A percentile compares a stretch with the other conserved stretches of the same genome.
These are phyloP conservation scores for Micrasema longulum DNA, from an alignment of 1,140 invertebrate genomes.

Conservation along the genomic window DNA sequence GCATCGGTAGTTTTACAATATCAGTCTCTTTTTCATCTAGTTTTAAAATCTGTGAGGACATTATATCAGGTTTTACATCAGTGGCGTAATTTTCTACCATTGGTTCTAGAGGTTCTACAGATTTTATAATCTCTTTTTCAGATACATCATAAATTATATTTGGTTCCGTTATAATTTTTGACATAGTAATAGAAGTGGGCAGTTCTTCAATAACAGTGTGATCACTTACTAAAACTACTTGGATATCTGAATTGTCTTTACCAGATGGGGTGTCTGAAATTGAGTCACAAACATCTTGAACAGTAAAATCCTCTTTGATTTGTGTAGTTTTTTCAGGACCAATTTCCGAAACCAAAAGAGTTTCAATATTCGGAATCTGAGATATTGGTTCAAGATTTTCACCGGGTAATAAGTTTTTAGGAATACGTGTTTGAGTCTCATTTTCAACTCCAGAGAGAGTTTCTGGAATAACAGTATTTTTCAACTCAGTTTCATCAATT, in stretches of 20 bases:
- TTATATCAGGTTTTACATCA: no score
- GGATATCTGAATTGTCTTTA: background rate
- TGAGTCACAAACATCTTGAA: no score
- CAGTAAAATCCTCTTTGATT: no score
- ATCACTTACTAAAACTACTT: constrained; percentile 18
- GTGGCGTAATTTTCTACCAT: no score
- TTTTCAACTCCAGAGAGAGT: no score
- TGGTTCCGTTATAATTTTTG: background rate
- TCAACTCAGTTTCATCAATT: no score
- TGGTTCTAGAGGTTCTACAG: no score
- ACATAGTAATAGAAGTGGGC: constrained; percentile 6
- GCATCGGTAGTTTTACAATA: no score
- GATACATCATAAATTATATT: background rate
- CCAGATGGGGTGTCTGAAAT: background rate
- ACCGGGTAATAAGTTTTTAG: background rate
- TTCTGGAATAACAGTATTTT: no score
- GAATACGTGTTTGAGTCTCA: no score
- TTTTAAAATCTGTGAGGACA: no score
- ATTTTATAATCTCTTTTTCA: background rate
- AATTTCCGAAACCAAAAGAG: constrained; percentile 13
- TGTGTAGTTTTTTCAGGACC: background rate
- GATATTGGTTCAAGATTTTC: constrained; percentile 2
- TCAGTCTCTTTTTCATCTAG: no score
- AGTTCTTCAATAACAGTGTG: constrained; percentile 18
- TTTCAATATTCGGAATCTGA: constrained; percentile 22